These are phyloP conservation scores for Clupea harengus DNA, from an alignment of 2,113 vertebrate species.

Conservation along the genomic window DNA sequence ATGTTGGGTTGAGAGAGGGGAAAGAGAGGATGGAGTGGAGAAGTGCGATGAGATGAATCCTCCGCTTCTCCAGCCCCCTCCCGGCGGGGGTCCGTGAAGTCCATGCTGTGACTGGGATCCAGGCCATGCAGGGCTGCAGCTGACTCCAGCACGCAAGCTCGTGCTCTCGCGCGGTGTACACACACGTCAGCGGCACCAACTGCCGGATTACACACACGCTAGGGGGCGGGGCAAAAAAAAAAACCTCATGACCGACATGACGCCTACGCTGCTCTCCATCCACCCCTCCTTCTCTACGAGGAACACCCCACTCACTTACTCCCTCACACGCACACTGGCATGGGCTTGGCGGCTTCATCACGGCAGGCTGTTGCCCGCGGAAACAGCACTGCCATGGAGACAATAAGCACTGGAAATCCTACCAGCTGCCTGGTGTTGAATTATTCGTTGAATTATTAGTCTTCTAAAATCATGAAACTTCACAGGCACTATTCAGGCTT, in stretches of 20 bases:
- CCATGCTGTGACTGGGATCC: slow-evolving; percentile 16
- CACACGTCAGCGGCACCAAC: slow-evolving; percentile 9
- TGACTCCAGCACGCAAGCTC: slow-evolving; percentile 19
- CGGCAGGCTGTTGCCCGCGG: not conserved
- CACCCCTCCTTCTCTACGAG: not conserved
- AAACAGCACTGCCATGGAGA: not conserved
- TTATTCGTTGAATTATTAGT: too few relatives aligned
- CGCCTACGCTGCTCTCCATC: not conserved
- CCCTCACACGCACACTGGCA: not conserved
- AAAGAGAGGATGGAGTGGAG: not conserved
- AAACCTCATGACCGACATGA: not conserved
- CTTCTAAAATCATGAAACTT: not conserved
- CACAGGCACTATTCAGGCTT: not conserved
- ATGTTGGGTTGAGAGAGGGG: too few relatives aligned
- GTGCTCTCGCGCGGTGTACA: slow-evolving; percentile 13
- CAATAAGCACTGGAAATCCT: not conserved
- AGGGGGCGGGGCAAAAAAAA: slow-evolving; percentile 17
- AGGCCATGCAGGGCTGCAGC: slow-evolving; percentile 21
- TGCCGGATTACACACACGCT: slow-evolving; percentile 27
- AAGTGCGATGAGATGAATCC: not conserved
- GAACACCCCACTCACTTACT: not conserved
- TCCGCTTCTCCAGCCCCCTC: not conserved
- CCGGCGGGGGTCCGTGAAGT: not conserved
- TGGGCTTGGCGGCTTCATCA: not conserved
- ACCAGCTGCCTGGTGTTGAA: not conserved